Base-by-base conservation (phyloP, 2,797 vertebrate species). In the Botia almorhae region DNA sequence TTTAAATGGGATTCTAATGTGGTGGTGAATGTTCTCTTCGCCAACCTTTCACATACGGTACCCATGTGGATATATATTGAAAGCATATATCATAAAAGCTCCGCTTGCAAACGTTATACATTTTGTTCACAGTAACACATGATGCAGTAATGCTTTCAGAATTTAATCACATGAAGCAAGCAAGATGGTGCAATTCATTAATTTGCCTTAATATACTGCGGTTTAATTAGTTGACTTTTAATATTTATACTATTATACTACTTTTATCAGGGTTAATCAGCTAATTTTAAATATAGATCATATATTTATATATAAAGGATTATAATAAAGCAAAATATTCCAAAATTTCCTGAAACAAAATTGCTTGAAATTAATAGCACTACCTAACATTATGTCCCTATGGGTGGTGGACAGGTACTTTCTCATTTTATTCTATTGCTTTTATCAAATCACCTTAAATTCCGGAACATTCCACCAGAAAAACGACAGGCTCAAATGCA, bases 1-100 rank as follows among this genome's bases (percentile, higher is more conserved):
- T 80, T 73, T 65, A 65, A 73, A 72, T 65, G 17, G 50, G 50
- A 80, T 65, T 53, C 43, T 73, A 73, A 56, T 65, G 55, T 56
- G 0, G 7, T 17, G 68, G 68, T 63, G 48, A 46, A 55, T 53
- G 55, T 67, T 80, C 46, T 60, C 23, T 43, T 76, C 7, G 26
- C 19, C 43, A 50, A 8, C 43, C 39, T 78, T 70, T 33, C n/a
- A 19, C 19, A 21, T 33, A 46, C 43, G 10, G 43, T 11, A 43
- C 53, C 19, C 53, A 60, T 51, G 16, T 26, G 7, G 33, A 55
- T 33, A 19, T 12, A 0, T 26, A 26, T 26, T 26, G 23, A 26
- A 26, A 26, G 23, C 6, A 53, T 39, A 70, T 0, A 7, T 50
- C 39, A 69, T 3, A 4, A 43, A 55, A 16, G 50, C 29, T 73